Evolutionary conservation across 1,140 invertebrate genomes (phyloP).

Genomic region (Lethrus apterus): DNA sequence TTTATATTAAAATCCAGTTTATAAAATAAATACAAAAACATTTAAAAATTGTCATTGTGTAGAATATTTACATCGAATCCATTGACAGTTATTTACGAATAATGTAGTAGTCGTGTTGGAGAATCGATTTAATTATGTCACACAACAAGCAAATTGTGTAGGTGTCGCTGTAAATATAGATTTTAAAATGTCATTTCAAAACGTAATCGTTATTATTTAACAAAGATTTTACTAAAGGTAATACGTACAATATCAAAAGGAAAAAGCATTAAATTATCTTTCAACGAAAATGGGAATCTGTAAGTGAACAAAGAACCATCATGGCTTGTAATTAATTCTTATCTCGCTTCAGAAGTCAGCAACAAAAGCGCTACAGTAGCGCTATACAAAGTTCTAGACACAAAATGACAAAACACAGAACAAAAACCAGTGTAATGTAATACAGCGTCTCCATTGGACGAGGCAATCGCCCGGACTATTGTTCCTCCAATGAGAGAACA

Average conservation of each 20-base stretch:
- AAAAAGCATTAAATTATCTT: slow-evolving; percentile 32
- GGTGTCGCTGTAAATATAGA: too few species aligned
- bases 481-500: slow-evolving; percentile 38
- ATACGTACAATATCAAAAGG: slow-evolving; percentile 13
- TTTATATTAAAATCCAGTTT: too few species aligned
- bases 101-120: too few species aligned
- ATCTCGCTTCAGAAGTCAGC: slow-evolving; percentile 35
- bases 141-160: too few species aligned
- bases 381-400: slow-evolving; percentile 37
- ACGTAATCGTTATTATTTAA: too few species aligned
- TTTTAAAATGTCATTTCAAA: too few species aligned
- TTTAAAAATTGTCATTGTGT: too few species aligned
- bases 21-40: too few species aligned
- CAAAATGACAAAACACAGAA: slow-evolving; percentile 38
- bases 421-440: slow-evolving; percentile 38
- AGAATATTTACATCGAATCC: too few species aligned
- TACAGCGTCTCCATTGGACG: slow-evolving; percentile 36
- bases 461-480: slow-evolving; percentile 34
- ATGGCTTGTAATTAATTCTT: slow-evolving; percentile 40
- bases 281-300: slow-evolving; percentile 31
- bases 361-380: slow-evolving; percentile 33
- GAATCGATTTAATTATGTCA: too few species aligned
- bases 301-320: slow-evolving; percentile 34
- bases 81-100: too few species aligned
- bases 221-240: too few species aligned